phyloP scores from a whole-genome alignment of 2,797 vertebrate genomes.

The Chelidonichthys spinosus region DNA sequence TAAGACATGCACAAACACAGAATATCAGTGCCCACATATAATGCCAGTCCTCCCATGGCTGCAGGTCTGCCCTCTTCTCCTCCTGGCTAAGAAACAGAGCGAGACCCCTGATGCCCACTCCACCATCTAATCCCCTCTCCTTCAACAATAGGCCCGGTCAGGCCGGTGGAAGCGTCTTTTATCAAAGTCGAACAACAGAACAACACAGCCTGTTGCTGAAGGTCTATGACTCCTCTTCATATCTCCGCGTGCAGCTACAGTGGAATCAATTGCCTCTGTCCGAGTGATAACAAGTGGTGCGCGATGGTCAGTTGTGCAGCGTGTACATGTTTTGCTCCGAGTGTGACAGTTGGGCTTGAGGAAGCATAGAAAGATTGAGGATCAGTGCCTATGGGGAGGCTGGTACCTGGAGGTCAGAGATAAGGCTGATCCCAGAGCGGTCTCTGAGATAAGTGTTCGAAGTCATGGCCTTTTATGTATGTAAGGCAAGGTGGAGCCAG shows the following conservation, averaged over 20 bases:
- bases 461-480: slow-evolving; percentile 44
- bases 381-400: slow-evolving; percentile 37
- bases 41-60: slow-evolving; percentile 22
- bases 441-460: slow-evolving; percentile 49
- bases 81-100: slow-evolving; percentile 61
- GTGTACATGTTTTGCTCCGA: slow-evolving; percentile 25
- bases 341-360: slow-evolving; percentile 31
- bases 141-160: slow-evolving; percentile 70
- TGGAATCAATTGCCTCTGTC: slow-evolving; percentile 56
- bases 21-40: slow-evolving; percentile 35
- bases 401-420: slow-evolving; percentile 57
- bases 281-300: slow-evolving; percentile 61
- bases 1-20: slow-evolving; percentile 6
- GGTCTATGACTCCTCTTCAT: slow-evolving; percentile 46
- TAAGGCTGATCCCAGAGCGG: slow-evolving; percentile 44
- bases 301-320: slow-evolving; percentile 56
- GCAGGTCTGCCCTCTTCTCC: slow-evolving; percentile 34
- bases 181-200: slow-evolving; percentile 66
- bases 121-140: slow-evolving; percentile 65
- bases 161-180: slow-evolving; percentile 57
- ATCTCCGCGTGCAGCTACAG: slow-evolving; percentile 51
- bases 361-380: slow-evolving; percentile 35
- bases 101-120: slow-evolving; percentile 48
- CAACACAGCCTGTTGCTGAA: slow-evolving; percentile 44
- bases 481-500: slow-evolving; percentile 12